These are phyloP conservation scores for Sibirionetta formosa DNA, from an alignment of 2,797 vertebrate species.

Conservation along the genomic window DNA sequence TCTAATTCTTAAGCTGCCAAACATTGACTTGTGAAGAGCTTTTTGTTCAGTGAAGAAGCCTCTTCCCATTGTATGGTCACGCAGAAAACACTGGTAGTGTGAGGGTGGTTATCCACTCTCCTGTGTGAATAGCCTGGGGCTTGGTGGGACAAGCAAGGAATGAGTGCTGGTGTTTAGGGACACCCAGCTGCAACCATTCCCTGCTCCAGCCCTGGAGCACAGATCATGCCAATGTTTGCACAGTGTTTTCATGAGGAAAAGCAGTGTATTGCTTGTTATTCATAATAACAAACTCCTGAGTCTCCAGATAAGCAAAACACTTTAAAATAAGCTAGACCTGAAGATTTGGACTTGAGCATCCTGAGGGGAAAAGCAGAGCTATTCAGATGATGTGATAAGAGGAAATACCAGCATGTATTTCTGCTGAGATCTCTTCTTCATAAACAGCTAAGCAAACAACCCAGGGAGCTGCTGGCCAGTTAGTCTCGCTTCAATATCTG, in stretches of 20 bases:
- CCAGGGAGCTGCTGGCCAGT: neutral
- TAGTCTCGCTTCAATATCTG: constrained; percentile 2
- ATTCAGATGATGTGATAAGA: neutral
- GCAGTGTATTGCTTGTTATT: neutral
- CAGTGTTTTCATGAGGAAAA: neutral
- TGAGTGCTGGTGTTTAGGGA: neutral
- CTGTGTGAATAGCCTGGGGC: neutral
- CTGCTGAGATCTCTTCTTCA: neutral
- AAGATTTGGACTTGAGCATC: neutral
- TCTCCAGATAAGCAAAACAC: neutral
- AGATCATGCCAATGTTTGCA: neutral
- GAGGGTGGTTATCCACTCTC: rapidly evolving
- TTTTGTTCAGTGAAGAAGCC: neutral
- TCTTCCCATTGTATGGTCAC: rapidly evolving
- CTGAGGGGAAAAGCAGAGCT: neutral
- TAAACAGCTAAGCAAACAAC: neutral
- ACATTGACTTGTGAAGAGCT: neutral
- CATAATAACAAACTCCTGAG: neutral
- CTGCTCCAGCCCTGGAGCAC: neutral
- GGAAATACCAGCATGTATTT: neutral
- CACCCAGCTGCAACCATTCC: neutral
- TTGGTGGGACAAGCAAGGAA: neutral
- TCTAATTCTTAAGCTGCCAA: neutral
- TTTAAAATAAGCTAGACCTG: neutral
- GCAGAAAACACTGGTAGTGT: neutral